These are phyloP conservation scores for Ceratina australensis DNA, from an alignment of 1,140 invertebrate species.

Conservation along the genomic window DNA sequence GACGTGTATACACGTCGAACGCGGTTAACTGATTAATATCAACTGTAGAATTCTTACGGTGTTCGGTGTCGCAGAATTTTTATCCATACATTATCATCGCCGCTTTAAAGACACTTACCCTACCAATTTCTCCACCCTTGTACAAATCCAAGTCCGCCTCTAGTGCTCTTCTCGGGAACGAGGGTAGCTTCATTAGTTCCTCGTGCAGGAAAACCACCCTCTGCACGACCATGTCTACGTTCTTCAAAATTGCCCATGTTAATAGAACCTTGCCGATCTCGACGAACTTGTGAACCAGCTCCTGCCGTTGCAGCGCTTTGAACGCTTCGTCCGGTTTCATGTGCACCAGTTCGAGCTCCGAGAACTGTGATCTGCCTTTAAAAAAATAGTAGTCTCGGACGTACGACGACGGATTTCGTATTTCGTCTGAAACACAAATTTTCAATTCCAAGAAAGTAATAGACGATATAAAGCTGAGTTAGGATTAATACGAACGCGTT, in stretches of 20 bases:
- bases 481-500: constrained; percentile 88
- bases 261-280: constrained; percentile 97
- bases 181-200: constrained; percentile 98
- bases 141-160: constrained; percentile 98
- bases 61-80: too few relatives aligned
- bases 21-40: too few relatives aligned
- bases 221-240: constrained; percentile 96
- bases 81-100: too few relatives aligned
- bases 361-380: constrained; percentile 96
- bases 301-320: constrained; percentile 94
- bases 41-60: too few relatives aligned
- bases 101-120: constrained; percentile 78
- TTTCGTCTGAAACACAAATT: constrained; percentile 87
- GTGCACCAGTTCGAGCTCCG: constrained; percentile 96
- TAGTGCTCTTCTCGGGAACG: constrained; percentile 98
- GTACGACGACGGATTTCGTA: constrained; percentile 95
- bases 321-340: constrained; percentile 96
- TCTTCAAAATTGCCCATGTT: constrained; percentile 94
- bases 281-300: constrained; percentile 96
- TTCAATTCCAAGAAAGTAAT: background rate
- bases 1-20: too few relatives aligned
- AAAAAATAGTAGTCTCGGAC: constrained; percentile 99
- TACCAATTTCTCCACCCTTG: constrained; percentile 93
- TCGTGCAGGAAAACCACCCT: constrained; percentile 99
- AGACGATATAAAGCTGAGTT: background rate